Conservation (phyloP, 64 coral and sea anemone genomes). For the Cladopsammia gracilis region DNA sequence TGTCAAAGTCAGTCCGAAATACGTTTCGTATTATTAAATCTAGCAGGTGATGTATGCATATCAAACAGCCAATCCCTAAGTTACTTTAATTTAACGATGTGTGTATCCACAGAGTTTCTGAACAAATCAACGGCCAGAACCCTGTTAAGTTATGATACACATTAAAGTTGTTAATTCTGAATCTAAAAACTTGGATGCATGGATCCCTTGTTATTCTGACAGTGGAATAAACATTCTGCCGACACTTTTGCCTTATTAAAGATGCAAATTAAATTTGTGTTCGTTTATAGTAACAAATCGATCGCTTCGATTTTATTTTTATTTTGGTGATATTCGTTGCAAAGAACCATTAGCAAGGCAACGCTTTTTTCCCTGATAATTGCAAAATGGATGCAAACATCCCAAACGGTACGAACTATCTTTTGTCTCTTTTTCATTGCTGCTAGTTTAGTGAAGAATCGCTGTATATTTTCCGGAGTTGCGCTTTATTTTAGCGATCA, state of each 20-base stretch:
- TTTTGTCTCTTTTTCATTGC: background rate
- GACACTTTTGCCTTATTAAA: background rate
- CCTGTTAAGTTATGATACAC: background rate
- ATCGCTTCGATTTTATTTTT: background rate
- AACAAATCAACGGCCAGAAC: background rate
- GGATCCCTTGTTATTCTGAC: background rate
- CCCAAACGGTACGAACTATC: background rate
- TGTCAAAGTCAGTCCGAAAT: too few relatives aligned
- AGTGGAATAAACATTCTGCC: background rate
- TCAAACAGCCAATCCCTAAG: background rate
- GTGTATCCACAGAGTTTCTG: background rate
- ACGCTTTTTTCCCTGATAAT: background rate
- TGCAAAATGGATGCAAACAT: conserved; percentile 21
- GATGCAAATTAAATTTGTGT: background rate
- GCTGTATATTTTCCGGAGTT: too few relatives aligned
- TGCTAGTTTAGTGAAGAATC: too few relatives aligned
- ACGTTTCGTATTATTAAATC: too few relatives aligned
- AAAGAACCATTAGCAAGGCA: too few relatives aligned
- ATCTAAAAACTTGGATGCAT: background rate
- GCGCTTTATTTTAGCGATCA: too few relatives aligned
- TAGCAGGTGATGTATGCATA: background rate
- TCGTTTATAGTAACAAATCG: background rate
- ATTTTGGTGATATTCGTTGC: background rate
- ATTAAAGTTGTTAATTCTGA: background rate
- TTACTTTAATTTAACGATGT: background rate